phyloP scores from a whole-genome alignment of 2,113 vertebrate genomes.

The Dissostichus mawsoni region DNA sequence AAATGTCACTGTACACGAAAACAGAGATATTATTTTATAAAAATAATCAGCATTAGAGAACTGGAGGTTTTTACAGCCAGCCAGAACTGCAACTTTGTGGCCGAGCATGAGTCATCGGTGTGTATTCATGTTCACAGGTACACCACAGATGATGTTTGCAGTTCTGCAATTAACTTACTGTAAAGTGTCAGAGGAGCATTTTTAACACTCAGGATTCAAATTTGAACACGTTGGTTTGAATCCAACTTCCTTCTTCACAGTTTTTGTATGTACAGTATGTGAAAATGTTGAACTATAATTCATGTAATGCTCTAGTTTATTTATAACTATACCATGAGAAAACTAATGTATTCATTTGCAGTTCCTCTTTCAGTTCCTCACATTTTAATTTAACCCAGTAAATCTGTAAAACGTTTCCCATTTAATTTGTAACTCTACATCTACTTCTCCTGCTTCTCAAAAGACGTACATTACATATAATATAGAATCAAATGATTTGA shows the following conservation, averaged over 20 bases:
- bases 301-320: not conserved
- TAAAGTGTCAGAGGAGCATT: not conserved
- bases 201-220: not conserved
- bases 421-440: not conserved
- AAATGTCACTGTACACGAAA: not conserved
- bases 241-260: constrained; percentile 39
- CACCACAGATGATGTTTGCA: not conserved
- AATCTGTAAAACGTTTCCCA: not conserved
- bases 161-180: constrained; percentile 19
- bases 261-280: not conserved
- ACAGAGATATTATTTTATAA: not conserved
- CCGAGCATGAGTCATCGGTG: not conserved
- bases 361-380: constrained; percentile 57
- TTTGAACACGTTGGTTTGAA: constrained; percentile 1
- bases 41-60: not conserved
- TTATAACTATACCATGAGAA: constrained; percentile 9
- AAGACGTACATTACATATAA: not conserved
- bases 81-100: not conserved
- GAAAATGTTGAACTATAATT: not conserved
- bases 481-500: not conserved
- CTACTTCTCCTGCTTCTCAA: not conserved
- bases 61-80: not conserved
- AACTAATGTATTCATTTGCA: not conserved
- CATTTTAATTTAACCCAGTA: not conserved
- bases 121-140: not conserved